Percentiles rank a stretch among this genome's conserved stretches.
Conservation (phyloP, 2,113 vertebrate species). For the Poeciliopsis prolifica region DNA sequence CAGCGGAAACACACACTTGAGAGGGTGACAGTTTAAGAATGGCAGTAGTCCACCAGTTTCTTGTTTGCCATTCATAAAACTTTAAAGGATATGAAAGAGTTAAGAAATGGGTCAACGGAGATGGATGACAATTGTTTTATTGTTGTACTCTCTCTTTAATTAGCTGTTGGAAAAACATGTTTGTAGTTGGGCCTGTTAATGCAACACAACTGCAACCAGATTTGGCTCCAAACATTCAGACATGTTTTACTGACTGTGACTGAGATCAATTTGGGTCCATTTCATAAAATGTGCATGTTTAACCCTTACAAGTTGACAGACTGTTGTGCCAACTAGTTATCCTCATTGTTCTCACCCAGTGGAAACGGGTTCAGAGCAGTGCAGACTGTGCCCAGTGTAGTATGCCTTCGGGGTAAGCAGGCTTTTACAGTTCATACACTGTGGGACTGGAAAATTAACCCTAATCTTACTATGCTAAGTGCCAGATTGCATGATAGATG, state of each 20-base stretch:
- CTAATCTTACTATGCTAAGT: background rate
- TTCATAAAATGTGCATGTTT: background rate
- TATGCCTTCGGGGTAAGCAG: background rate
- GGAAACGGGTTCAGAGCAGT: too few species aligned
- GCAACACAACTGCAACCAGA: background rate
- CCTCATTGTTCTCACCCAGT: background rate
- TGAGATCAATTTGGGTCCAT: background rate
- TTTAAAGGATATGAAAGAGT: too few species aligned
- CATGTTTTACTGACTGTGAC: background rate
- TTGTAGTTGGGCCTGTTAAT: background rate
- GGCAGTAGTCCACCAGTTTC: too few species aligned
- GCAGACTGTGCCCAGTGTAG: too few species aligned
- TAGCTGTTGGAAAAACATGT: too few species aligned
- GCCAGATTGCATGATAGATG: background rate
- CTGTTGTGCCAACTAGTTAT: background rate
- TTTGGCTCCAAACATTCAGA: background rate
- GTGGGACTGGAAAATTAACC: background rate
- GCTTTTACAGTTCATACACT: background rate
- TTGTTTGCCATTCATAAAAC: too few species aligned
- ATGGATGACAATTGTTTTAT: too few species aligned
- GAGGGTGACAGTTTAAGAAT: background rate
- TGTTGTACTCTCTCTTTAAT: too few species aligned
- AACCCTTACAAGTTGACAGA: background rate
- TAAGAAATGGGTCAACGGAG: too few species aligned
- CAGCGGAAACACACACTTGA: background rate